Percentiles rank a stretch among this genome's conserved stretches.
Conservation (phyloP, 2,113 vertebrate genomes). For the Strix aluco region DNA sequence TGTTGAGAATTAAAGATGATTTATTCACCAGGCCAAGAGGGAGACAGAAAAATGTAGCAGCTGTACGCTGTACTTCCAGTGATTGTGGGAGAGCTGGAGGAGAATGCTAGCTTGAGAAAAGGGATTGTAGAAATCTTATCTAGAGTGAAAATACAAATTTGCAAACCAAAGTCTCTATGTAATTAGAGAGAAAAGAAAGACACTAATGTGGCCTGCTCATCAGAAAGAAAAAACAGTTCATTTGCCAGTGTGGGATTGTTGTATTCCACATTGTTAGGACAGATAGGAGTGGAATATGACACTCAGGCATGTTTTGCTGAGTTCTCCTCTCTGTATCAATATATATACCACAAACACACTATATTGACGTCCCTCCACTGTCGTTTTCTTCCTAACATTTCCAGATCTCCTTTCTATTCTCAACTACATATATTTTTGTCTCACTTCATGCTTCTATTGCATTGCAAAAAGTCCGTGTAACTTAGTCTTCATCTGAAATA, state of each 20-base stretch:
- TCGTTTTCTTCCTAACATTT: neutral
- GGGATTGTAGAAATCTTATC: neutral
- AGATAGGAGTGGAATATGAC: neutral
- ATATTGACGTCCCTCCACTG: neutral
- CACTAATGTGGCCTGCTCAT: neutral
- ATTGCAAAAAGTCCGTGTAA: neutral
- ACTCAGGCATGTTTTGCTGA: neutral
- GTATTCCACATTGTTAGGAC: neutral
- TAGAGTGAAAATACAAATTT: neutral
- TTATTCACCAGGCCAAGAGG: slow-evolving; percentile 19
- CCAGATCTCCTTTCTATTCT: neutral
- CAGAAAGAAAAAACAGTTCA: neutral
- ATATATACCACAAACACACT: neutral
- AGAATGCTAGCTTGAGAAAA: neutral
- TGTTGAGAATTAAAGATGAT: slow-evolving; percentile 17
- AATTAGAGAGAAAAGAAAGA: neutral
- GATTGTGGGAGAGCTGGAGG: neutral
- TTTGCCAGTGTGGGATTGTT: neutral
- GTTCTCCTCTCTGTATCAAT: neutral
- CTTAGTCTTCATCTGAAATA: neutral
- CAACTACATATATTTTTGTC: neutral
- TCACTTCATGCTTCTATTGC: neutral
- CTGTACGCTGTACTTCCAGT: neutral
- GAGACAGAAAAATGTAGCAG: slow-evolving; percentile 16
- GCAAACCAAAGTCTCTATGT: neutral